A percentile compares a stretch with the other conserved stretches of the same genome.
phyloP scores from a whole-genome alignment of 2,888 invertebrate species.

The Drosophila flavopinicola region DNA sequence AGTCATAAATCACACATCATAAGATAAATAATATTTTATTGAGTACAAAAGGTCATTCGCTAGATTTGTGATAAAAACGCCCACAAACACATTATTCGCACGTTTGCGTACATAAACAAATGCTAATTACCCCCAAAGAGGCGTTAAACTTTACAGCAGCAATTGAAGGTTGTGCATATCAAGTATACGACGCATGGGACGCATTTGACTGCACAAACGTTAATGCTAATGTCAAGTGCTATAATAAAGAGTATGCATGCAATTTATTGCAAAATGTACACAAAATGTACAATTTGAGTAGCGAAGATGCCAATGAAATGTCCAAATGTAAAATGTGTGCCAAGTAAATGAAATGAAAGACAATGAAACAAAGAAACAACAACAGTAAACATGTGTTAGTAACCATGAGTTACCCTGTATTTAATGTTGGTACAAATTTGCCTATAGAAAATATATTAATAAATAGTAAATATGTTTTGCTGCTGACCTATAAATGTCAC shows the following conservation, averaged over 20 bases:
- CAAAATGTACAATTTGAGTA: slow-evolving; percentile 9
- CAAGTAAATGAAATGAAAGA: slow-evolving; percentile 59
- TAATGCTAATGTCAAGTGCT: slow-evolving; percentile 46
- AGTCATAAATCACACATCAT: background rate
- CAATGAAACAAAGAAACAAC: slow-evolving; percentile 17
- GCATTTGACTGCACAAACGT: slow-evolving; percentile 42
- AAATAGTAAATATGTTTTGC: no score
- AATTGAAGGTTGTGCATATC: slow-evolving; percentile 14
- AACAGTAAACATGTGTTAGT: background rate
- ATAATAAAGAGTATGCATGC: slow-evolving; percentile 28
- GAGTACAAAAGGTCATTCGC: background rate
- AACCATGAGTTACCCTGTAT: slow-evolving; percentile 16
- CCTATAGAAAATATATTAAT: no score
- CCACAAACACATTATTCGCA: background rate
- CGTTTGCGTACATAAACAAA: background rate
- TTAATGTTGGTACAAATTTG: no score
- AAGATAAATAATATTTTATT: background rate
- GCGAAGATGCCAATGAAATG: slow-evolving; percentile 63
- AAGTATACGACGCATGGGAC: slow-evolving; percentile 51
- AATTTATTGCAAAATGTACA: slow-evolving; percentile 54
- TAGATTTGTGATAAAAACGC: background rate
- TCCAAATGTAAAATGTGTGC: slow-evolving; percentile 59
- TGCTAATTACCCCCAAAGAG: slow-evolving; percentile 36
- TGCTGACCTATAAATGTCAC: no score
- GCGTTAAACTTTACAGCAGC: slow-evolving; percentile 17